Evolutionary conservation across 2,888 invertebrate species (phyloP).

Genomic region (Drosophila ezoana): DNA sequence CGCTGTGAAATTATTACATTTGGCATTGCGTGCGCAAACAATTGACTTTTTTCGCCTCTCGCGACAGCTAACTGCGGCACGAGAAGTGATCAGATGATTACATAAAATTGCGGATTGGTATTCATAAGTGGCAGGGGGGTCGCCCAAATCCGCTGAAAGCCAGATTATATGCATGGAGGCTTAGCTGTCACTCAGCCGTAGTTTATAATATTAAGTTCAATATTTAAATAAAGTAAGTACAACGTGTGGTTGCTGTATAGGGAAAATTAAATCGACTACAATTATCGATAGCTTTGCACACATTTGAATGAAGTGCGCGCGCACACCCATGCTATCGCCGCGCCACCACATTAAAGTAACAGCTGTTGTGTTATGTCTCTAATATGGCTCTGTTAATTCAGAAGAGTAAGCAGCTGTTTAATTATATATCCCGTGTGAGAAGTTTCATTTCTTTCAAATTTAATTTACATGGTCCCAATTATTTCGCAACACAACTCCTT

Average conservation of each 20-base stretch:
- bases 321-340: conserved; percentile 8
- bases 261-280: conserved; percentile 2
- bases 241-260: conserved; percentile 11
- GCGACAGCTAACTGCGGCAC: conserved; percentile 35
- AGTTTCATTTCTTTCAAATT: background rate
- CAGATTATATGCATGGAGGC: conserved; percentile 30
- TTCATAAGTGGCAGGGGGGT: conserved; percentile 23
- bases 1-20: conserved; percentile 63
- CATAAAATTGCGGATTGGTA: conserved; percentile 44
- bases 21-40: conserved; percentile 68
- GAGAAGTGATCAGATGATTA: conserved; percentile 49
- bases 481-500: background rate
- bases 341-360: conserved; percentile 23
- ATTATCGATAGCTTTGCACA: conserved; percentile 7
- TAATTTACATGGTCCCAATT: background rate
- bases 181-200: conserved; percentile 8
- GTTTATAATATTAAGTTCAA: conserved; percentile 3
- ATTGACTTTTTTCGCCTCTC: conserved; percentile 59
- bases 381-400: background rate
- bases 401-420: background rate
- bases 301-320: background rate
- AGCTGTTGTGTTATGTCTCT: background rate
- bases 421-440: background rate
- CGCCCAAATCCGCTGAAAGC: conserved; percentile 23
- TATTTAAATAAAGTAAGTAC: conserved; percentile 6